These are phyloP conservation scores for Hirtodrosophila cameraria DNA, from an alignment of 2,888 invertebrate genomes.

Conservation along the genomic window DNA sequence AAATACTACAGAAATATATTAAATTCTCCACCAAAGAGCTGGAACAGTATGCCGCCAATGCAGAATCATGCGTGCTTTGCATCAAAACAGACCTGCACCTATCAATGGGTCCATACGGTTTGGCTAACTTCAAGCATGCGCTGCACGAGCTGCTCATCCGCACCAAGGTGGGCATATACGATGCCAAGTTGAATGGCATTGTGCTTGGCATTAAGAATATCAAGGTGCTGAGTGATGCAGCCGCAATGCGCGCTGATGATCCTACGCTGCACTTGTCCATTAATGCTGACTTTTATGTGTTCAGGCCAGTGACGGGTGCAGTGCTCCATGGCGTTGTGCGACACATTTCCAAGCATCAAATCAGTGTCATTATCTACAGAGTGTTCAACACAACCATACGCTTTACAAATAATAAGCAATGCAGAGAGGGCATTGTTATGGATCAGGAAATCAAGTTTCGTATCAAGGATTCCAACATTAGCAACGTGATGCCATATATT, in stretches of 20 bases:
- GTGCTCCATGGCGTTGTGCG: conserved; percentile 86
- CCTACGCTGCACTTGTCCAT: conserved; percentile 86
- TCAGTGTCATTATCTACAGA: conserved; percentile 87
- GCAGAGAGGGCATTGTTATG: conserved; percentile 78
- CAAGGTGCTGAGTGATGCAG: conserved; percentile 85
- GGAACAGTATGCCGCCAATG: conserved; percentile 84
- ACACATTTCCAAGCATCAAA: conserved; percentile 85
- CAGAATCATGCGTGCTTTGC: conserved; percentile 85
- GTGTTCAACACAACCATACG: conserved; percentile 88
- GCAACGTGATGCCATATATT: conserved; percentile 81
- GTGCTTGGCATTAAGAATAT: conserved; percentile 87
- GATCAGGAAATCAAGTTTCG: conserved; percentile 83
- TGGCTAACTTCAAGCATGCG: conserved; percentile 84
- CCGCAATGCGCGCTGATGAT: conserved; percentile 85
- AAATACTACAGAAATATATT: conserved; percentile 80
- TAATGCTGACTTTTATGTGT: conserved; percentile 87
- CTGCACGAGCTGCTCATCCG: conserved; percentile 84
- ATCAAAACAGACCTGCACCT: conserved; percentile 85
- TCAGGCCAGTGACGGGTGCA: conserved; percentile 86
- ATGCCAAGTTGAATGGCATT: conserved; percentile 86
- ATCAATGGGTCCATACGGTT: conserved; percentile 85
- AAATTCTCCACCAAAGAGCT: conserved; percentile 84
- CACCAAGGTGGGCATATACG: conserved; percentile 85
- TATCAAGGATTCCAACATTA: conserved; percentile 81
- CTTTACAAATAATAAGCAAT: conserved; percentile 73